A percentile compares a stretch with the other conserved stretches of the same genome.
Conservation (phyloP, 2,113 vertebrate species). For the Elephantulus edwardii region DNA sequence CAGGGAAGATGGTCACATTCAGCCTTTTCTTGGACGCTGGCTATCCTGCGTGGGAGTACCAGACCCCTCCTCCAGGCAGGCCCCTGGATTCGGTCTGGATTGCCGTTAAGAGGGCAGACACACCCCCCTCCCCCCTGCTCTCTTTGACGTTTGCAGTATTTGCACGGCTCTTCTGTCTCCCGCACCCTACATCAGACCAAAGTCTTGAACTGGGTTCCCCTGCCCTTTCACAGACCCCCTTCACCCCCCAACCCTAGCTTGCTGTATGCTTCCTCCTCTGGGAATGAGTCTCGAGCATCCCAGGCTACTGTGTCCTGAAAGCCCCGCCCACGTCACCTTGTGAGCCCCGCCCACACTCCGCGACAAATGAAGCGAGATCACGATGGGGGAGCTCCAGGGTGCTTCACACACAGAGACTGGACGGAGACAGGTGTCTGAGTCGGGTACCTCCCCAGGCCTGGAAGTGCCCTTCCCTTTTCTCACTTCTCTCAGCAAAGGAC, state of each 20-base stretch:
- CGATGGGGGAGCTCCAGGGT: too few relatives aligned
- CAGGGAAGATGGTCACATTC: too few relatives aligned
- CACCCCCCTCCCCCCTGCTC: neutral
- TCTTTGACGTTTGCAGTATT: fast-evolving
- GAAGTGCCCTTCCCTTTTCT: neutral
- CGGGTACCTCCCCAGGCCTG: neutral
- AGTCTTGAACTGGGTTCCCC: too few relatives aligned
- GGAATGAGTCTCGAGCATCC: too few relatives aligned
- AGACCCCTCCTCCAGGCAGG: neutral
- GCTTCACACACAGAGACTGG: too few relatives aligned
- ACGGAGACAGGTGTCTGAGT: too few relatives aligned
- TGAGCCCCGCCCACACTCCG: too few relatives aligned
- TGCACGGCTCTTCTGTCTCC: neutral
- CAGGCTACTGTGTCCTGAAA: too few relatives aligned
- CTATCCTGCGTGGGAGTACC: neutral
- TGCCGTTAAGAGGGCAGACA: neutral
- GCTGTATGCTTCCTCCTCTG: neutral
- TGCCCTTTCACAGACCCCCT: neutral
- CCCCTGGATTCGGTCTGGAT: neutral
- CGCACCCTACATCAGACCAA: neutral
- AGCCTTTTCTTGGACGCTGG: neutral
- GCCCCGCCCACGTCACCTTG: fast-evolving
- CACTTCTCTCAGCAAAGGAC: neutral
- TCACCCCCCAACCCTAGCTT: neutral
- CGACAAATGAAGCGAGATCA: too few relatives aligned